Conservation (phyloP, 1,140 invertebrate genomes). For the Drosophila simulans region DNA sequence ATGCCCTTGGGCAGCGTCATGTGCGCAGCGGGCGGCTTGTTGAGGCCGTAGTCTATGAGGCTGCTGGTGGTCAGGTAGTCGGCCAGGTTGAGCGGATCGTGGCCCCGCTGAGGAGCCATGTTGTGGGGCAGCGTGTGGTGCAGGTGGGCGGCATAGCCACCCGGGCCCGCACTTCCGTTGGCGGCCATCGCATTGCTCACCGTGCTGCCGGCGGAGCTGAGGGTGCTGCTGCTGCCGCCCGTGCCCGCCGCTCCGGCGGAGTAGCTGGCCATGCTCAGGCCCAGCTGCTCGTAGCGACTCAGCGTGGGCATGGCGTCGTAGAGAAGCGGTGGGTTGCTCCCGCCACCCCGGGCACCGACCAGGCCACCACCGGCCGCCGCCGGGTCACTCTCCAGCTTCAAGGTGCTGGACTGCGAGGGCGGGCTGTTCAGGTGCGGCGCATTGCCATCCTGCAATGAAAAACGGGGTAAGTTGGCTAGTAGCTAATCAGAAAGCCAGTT, state of each 20-base stretch:
- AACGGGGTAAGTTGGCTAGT: background rate
- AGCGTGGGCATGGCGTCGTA: constrained; percentile 79
- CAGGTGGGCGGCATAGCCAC: constrained; percentile 59
- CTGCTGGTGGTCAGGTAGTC: constrained; percentile 83
- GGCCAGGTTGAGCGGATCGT: constrained; percentile 74
- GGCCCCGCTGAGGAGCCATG: constrained; percentile 38
- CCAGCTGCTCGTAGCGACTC: constrained; percentile 78
- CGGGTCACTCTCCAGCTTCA: constrained; percentile 71
- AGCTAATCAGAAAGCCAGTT: too few species aligned
- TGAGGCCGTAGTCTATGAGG: constrained; percentile 82
- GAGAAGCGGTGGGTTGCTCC: constrained; percentile 53
- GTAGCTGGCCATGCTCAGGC: constrained; percentile 67
- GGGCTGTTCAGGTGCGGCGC: constrained; percentile 77
- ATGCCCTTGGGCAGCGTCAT: constrained; percentile 79
- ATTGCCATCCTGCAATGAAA: constrained; percentile 65
- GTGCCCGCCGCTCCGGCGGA: constrained; percentile 24
- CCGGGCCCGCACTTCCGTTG: constrained; percentile 22
- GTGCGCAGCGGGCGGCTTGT: constrained; percentile 68
- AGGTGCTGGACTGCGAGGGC: constrained; percentile 78
- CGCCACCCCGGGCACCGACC: constrained; percentile 42
- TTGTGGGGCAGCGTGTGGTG: constrained; percentile 70
- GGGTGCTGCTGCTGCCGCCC: constrained; percentile 67
- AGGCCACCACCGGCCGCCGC: constrained; percentile 24
- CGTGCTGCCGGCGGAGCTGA: constrained; percentile 65
- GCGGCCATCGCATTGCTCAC: constrained; percentile 42